These are phyloP conservation scores for Piprites chloris DNA, from an alignment of 2,113 vertebrate genomes.

Conservation along the genomic window DNA sequence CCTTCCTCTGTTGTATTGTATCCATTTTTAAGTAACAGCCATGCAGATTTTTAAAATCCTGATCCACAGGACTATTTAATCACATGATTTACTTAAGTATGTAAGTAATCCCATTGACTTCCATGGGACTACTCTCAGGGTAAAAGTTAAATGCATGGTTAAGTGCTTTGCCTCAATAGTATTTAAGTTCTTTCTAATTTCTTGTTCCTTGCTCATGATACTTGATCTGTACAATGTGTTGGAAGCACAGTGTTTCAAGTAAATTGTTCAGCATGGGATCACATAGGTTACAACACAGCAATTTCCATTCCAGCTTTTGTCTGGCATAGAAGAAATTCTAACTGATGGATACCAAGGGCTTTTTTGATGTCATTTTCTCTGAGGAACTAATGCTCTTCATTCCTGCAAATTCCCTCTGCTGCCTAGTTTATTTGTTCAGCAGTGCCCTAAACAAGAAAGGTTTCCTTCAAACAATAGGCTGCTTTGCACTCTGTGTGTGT, in stretches of 20 bases:
- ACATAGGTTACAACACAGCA: background rate
- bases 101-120: background rate
- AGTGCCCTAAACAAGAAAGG: conserved; percentile 50
- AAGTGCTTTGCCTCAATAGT: background rate
- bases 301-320: conserved; percentile 28
- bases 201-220: background rate
- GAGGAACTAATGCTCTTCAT: conserved; percentile 54
- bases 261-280: conserved; percentile 11
- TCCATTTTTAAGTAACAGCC: background rate
- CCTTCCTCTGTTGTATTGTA: background rate
- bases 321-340: conserved; percentile 4
- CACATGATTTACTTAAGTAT: background rate
- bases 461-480: conserved; percentile 46
- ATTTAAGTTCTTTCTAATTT: conserved; percentile 8
- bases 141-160: conserved; percentile 17
- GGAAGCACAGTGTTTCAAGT: background rate
- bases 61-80: conserved; percentile 8
- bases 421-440: conserved; percentile 56
- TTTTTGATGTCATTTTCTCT: conserved; percentile 37
- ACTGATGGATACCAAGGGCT: conserved; percentile 19
- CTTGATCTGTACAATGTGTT: background rate
- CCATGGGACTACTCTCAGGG: background rate
- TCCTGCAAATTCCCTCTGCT: conserved; percentile 50
- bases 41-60: conserved; percentile 23
- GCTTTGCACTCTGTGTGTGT: conserved; percentile 39